Base-by-base conservation (phyloP, 2,113 vertebrate genomes). In the Phodopus roborovskii region DNA sequence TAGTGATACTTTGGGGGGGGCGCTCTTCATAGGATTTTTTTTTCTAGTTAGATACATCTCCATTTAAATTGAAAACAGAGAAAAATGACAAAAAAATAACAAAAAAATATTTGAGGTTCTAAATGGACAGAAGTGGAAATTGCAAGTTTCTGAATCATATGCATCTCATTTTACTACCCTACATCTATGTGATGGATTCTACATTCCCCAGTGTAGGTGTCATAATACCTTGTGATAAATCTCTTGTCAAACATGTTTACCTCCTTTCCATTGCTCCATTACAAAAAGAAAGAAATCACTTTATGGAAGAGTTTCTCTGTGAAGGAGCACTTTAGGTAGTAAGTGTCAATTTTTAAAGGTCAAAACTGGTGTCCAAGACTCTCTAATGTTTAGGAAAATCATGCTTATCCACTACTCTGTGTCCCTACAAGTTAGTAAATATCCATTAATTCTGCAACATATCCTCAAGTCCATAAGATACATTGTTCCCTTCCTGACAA, bases 91-190 rank as follows among this genome's bases (percentile, higher is more conserved):
- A 56, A 56, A 56, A 56, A 56, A 6, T 4, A 53, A 53, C 50
- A 53, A 53, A 53, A 53, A 53, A 10, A 6, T 53, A 42, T 64
- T 56, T 90, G 66, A 91, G 15, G 1, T 88, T 84, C 39, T 94
- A 77, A 42, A 36, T 85, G 10, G 36, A 85, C 20, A 92, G 15
- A 93, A 94, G 19, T 56, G 48, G 10, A n/a, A 90, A 11, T 30
- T 56, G 77, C 48, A 91, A 50, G 24, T 83, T 93, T 93, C 39
- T 93, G 73, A 95, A 94, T 66, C 82, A 45, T 73, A 88, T 79
- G 30, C 58, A 88, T 48, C 42, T 92, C 92, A 26, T 20, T n/a
- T 53, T 74, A 58, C 13, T 90, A 19, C 20, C 36, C 28, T 7
- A 45, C 20, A 36, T 12, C 11, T 84, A 30, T 42, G 53, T 77